A percentile compares a stretch with the other conserved stretches of the same genome.
These are phyloP conservation scores for Melanostoma scalare DNA, from an alignment of 2,888 invertebrate species.

Conservation along the genomic window DNA sequence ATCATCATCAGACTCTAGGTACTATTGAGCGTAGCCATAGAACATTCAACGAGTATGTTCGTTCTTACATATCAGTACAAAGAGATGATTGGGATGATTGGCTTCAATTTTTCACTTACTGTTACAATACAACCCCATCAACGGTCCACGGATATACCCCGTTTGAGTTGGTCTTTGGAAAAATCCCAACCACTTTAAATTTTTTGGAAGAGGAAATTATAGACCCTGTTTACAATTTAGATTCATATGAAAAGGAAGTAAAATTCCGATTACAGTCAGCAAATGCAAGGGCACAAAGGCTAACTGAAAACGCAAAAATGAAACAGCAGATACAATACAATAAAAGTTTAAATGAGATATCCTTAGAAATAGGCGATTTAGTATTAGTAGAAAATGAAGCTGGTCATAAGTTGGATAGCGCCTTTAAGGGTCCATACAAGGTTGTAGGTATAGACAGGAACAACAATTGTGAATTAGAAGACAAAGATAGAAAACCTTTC, in stretches of 20 bases:
- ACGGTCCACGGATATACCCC: conserved; percentile 14
- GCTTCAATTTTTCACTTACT: conserved; percentile 5
- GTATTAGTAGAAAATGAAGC: conserved; percentile 38
- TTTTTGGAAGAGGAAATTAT: not conserved
- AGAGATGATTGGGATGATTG: conserved; percentile 26
- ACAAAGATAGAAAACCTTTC: conserved; percentile 4
- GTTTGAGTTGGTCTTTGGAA: conserved; percentile 13
- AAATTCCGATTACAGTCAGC: conserved; percentile 37
- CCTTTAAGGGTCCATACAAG: conserved; percentile 32
- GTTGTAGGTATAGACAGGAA: conserved; percentile 20
- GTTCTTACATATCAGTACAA: conserved; percentile 18
- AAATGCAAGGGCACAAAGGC: conserved; percentile 37
- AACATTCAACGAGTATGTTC: conserved; percentile 4
- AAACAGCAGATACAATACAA: conserved; percentile 15
- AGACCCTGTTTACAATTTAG: conserved; percentile 5
- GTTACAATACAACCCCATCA: conserved; percentile 22
- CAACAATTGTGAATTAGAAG: conserved; percentile 23
- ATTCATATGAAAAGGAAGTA: conserved; percentile 12
- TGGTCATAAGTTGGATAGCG: conserved; percentile 30
- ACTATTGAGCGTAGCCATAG: conserved; percentile 13
- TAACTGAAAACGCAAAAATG: conserved; percentile 9
- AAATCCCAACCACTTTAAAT: not conserved
- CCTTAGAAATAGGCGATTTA: conserved; percentile 14
- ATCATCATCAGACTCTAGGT: conserved; percentile 19
- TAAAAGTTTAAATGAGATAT: conserved; percentile 11